Percentiles rank a stretch among this genome's conserved stretches.
phyloP scores from a whole-genome alignment of 2,113 vertebrate genomes.

The Pycnonotus jocosus region DNA sequence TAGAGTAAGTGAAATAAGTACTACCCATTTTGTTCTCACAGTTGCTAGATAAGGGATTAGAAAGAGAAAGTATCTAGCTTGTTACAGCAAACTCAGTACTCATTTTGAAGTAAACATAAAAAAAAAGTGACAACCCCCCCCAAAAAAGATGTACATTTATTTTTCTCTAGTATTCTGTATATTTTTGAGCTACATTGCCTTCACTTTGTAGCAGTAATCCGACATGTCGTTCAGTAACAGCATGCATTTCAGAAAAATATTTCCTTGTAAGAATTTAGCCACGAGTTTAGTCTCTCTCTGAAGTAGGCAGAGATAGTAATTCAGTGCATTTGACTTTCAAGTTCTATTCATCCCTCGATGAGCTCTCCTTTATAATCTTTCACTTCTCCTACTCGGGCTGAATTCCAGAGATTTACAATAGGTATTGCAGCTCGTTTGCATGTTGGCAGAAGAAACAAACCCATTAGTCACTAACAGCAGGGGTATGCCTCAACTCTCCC shows the following conservation, averaged over 20 bases:
- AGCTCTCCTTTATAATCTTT: constrained; percentile 27
- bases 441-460: constrained; percentile 38
- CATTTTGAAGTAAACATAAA: background rate
- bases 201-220: background rate
- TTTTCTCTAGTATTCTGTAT: background rate
- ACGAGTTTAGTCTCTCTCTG: background rate
- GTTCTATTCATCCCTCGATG: background rate
- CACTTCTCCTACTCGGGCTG: background rate
- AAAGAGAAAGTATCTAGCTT: background rate
- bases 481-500: background rate
- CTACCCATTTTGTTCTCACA: background rate
- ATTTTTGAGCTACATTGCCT: background rate
- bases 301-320: background rate
- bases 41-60: background rate
- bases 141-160: background rate
- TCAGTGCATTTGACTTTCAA: constrained; percentile 31
- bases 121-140: too few species aligned
- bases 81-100: background rate
- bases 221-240: background rate
- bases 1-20: background rate
- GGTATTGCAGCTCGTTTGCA: background rate
- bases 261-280: background rate
- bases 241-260: constrained; percentile 14
- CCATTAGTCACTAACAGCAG: constrained; percentile 53
- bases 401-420: constrained; percentile 4